Base-by-base conservation (phyloP, 1,140 invertebrate genomes). In the Tetragnatha versicolor region DNA sequence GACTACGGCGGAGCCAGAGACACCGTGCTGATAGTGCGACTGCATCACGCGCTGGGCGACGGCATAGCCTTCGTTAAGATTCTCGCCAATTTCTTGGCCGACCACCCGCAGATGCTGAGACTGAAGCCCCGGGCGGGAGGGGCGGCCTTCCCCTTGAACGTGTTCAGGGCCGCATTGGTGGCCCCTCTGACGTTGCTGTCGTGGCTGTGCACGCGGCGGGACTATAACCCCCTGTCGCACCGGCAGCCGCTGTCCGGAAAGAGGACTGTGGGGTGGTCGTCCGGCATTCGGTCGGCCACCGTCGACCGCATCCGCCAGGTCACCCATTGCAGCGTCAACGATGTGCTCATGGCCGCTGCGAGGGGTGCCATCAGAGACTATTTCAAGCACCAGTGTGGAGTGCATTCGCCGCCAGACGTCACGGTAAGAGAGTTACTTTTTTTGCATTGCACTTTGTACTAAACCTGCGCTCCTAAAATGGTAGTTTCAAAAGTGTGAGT, bases 21-120 rank as follows among this genome's bases (percentile, higher is more conserved):
- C 75, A 88, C 88, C 0, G 84, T 89, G 3, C 85, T 89, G 4
- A 84, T 90, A 27, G 83, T 90, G 20, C 83, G 90, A 2, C 85
- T 89, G 9, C 89, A 90, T 83, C 88, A 89, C 31, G 87, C 88
- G 76, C 78, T 90, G 10, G 86, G 88, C 0, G 89, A 90, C 83
- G 89, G 89, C 9, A 86, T 88, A 61, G 86, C 88, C 4, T 83
- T 90, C 35, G 83, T 89, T 4, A 84, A 87, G 55, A 83, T 89
- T 14, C 82, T 90, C 9, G 85, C 86, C 58, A 86, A 88, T 63
- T 86, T 85, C 25, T 83, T 90, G 27, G 86, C 87, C 0, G 89
- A 90, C 83, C 85, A 86, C 7, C 85, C 70, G 4, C 80, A 81
- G 42, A 69, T 69, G 42, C 35, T 79, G 53, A 45, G 75, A 10